A percentile compares a stretch with the other conserved stretches of the same genome.
Conservation (phyloP, 2,888 invertebrate genomes). For the Galerucella pusilla region DNA sequence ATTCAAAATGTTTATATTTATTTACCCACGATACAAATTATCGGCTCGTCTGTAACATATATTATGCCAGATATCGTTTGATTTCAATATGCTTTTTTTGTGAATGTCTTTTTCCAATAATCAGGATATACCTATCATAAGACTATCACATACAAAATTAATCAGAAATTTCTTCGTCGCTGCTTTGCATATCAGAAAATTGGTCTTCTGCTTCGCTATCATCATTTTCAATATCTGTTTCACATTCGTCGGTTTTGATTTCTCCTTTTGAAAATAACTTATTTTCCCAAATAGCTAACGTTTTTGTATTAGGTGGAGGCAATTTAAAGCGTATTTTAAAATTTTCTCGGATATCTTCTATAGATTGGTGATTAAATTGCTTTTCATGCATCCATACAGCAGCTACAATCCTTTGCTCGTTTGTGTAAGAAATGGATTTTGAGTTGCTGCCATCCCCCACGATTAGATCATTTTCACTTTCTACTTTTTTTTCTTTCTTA, state of each 20-base stretch:
- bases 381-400: slow-evolving; percentile 68
- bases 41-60: too few species aligned
- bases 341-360: slow-evolving; percentile 63
- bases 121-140: too few species aligned
- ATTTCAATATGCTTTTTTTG: too few species aligned
- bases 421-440: slow-evolving; percentile 51
- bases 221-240: slow-evolving; percentile 1
- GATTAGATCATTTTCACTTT: background rate
- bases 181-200: slow-evolving; percentile 23
- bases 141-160: background rate
- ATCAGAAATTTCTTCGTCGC: slow-evolving; percentile 29
- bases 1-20: too few species aligned
- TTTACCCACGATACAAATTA: too few species aligned
- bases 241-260: slow-evolving; percentile 12
- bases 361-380: slow-evolving; percentile 60
- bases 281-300: slow-evolving; percentile 50
- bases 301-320: slow-evolving; percentile 60
- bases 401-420: slow-evolving; percentile 66
- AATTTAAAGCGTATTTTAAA: slow-evolving; percentile 64
- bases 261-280: slow-evolving; percentile 42
- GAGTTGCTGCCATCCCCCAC: background rate
- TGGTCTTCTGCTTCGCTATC: slow-evolving; percentile 7
- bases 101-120: too few species aligned
- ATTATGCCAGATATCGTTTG: too few species aligned
- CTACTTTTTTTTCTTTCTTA: background rate